Evolutionary conservation across 2,888 invertebrate genomes (phyloP), one percentile per base, ranked within the genome.

Genomic region (Blastobasis lacticolella): DNA sequence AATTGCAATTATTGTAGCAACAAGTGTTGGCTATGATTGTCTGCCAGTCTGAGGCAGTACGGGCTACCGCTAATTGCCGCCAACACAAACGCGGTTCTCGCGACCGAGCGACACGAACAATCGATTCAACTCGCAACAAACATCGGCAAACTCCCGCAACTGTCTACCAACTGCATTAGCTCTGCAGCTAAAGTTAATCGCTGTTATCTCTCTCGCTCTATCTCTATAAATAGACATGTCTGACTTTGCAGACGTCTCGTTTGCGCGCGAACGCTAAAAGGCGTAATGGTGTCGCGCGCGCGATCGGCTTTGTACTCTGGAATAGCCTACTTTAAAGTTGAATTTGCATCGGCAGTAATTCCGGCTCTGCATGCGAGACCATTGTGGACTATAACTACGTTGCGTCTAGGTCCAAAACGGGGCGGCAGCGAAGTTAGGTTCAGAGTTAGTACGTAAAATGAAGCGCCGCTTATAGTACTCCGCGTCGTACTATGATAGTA

Each of bases 381-480:
- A n/a, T 37, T 37, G 37, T 38, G n/a, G 10, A 8, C 10, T 23
- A 37, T 40, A 38, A 7, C 48, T 7, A 4, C n/a, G 23, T 7
- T 6, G 5, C 5, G n/a, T 46, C 46, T 41, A 46, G 43, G 72
- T 69, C 51, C 60, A 58, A 58, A 67, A 59, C 70, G 48, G 56
- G 52, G 49, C 59, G 66, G 67, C 46, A 58, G 55, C 63, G 63
- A 58, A 63, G 65, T 62, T 78, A 78, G 69, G 69, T 71, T 65
- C 53, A 55, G 59, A 76, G 74, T 74, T 82, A 76, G 78, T 75
- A 78, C 78, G 78, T 79, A 78, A 81, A 82, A 81, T 80, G 78
- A 75, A 79, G 73, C 76, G 67, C 78, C 80, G 75, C 75, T 85
- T 84, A 82, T 85, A 85, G 85, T 86, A 85, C 80, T 77, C 75